Percentiles rank a stretch among this genome's conserved stretches.
These are phyloP conservation scores for Brachionus asplanchnoidis DNA, from an alignment of 1,140 invertebrate genomes.

Conservation along the genomic window DNA sequence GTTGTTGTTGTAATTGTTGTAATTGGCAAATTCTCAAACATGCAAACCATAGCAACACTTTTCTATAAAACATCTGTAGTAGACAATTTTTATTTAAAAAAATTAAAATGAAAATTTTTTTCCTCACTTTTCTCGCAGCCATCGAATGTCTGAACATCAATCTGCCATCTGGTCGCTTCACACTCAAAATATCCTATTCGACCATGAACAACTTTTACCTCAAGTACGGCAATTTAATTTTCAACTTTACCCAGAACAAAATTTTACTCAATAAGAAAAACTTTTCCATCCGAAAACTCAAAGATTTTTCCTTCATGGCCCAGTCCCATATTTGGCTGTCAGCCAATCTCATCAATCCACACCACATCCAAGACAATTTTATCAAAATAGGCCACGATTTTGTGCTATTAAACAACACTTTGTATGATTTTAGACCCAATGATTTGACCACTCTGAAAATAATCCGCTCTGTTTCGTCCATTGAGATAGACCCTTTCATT, in stretches of 20 bases:
- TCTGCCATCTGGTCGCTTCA: neutral
- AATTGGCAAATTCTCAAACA: neutral
- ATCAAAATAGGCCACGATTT: neutral
- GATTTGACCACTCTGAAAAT: neutral
- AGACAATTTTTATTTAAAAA: neutral
- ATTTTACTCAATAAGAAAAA: neutral
- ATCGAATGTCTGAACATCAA: neutral
- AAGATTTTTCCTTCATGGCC: neutral
- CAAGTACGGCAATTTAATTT: neutral
- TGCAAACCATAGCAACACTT: neutral
- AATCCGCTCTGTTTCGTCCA: neutral
- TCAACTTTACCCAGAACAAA: neutral
- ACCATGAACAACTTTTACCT: neutral
- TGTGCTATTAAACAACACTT: neutral
- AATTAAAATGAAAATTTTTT: neutral
- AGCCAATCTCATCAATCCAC: neutral
- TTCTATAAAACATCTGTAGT: neutral
- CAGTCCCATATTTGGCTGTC: neutral
- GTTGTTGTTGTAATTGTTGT: no score
- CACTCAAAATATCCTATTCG: neutral
- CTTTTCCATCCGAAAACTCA: neutral
- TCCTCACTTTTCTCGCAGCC: neutral
- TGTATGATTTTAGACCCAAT: neutral
- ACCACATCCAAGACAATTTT: neutral
- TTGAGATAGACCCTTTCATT: neutral